Base-by-base conservation (phyloP, 2,797 vertebrate species). In the Anisognathus igniventris region DNA sequence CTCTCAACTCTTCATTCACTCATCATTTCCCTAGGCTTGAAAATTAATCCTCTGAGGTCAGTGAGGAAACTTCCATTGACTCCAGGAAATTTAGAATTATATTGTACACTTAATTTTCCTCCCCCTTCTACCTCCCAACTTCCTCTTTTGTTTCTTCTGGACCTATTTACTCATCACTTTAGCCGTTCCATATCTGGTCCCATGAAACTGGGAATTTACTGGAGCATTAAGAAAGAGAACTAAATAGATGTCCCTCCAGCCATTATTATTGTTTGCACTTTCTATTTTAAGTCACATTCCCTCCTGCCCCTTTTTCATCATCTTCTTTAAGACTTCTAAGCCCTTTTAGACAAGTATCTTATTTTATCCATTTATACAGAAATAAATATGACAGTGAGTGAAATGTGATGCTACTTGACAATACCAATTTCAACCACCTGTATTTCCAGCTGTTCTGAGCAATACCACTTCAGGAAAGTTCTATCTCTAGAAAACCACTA, bases 1-100 rank as follows among this genome's bases (percentile, higher is more conserved):
- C 78, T 95, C 84, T 72, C 77, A 67, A 66, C 65, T 95, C 83
- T 87, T 94, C 84, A 89, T 76, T 35, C 74, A 92, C 75, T 92
- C 93, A 87, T 92, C 90, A 79, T 95, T 95, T 92, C 93, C 92
- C 72, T 50, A 92, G 80, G 83, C 90, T 94, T 93, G 88, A 96
- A 94, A 93, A 94, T 89, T 85, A 95, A 95, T 79, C 90, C 86
- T 85, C 64, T 45, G 53, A 92, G 88, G 93, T 96, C 93, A 93
- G 71, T 54, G 37, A 78, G 84, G 88, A 96, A 95, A 91, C 88
- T 89, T 92, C 61, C 88, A 95, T 5, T 74, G 71, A 89, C 78
- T 96, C 61, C 80, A 71, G 50, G 39, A 95, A 80, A 65, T 79
- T 92, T 80, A 86, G 77, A 89, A 89, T 73, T 86, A 76, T 66